phyloP scores from a whole-genome alignment of 2,888 invertebrate species.

The Lutraria lutraria region DNA sequence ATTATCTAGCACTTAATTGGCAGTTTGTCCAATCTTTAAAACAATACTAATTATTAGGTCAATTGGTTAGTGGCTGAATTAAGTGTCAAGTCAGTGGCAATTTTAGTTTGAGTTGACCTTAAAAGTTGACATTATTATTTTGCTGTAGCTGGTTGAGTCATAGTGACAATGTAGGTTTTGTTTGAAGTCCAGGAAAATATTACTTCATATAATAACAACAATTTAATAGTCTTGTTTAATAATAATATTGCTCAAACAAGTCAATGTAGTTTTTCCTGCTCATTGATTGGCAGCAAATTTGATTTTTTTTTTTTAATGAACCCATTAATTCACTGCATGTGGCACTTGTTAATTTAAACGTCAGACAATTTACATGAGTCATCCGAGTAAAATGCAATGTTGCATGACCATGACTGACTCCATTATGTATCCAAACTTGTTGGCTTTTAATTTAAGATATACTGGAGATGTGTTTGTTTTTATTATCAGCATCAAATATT shows the following conservation, averaged over 20 bases:
- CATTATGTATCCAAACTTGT: neutral
- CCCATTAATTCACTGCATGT: neutral
- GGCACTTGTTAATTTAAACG: neutral
- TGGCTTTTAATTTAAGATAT: neutral
- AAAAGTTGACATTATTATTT: neutral
- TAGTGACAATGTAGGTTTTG: neutral
- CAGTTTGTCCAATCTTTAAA: neutral
- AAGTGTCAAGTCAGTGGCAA: neutral
- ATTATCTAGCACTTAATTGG: neutral
- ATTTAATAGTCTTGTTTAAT: neutral
- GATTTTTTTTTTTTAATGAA: neutral
- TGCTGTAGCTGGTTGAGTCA: neutral
- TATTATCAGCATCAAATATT: conserved; percentile 19
- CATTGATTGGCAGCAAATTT: neutral
- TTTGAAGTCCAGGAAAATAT: neutral
- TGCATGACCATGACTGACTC: neutral
- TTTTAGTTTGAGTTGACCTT: neutral
- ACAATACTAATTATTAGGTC: neutral
- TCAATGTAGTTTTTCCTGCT: neutral
- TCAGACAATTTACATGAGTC: neutral
- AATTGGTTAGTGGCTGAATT: neutral
- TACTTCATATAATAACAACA: too few species aligned
- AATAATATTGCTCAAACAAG: neutral
- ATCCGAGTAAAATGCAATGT: neutral
- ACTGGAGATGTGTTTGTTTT: neutral